Evolutionary conservation across 1,140 invertebrate genomes (phyloP).

Genomic region (Drosophila malerkotliana): DNA sequence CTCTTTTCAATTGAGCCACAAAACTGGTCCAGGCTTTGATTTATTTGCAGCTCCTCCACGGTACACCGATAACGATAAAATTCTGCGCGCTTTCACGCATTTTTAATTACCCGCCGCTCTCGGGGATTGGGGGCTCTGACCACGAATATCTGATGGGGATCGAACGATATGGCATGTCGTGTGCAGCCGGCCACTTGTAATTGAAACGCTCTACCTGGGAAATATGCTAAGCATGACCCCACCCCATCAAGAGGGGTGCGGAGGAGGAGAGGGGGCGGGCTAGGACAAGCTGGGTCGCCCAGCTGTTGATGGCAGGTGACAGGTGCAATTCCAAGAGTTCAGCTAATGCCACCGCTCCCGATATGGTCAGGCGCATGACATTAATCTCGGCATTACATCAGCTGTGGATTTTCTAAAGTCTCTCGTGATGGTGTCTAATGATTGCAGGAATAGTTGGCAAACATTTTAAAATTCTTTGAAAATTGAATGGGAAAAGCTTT

Average conservation of each 20-base stretch:
- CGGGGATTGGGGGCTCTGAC: not conserved
- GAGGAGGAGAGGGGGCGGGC: not conserved
- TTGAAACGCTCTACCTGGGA: conserved; percentile 63
- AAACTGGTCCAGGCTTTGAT: conserved; percentile 76
- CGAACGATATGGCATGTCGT: conserved; percentile 44
- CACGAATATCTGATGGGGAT: conserved; percentile 18
- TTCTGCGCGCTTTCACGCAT: conserved; percentile 72
- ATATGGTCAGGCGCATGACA: conserved; percentile 49
- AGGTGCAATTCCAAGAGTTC: conserved; percentile 54
- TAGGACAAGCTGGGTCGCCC: not conserved
- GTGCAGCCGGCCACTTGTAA: conserved; percentile 55
- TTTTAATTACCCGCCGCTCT: conserved; percentile 59
- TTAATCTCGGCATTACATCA: conserved; percentile 72
- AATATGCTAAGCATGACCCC: conserved; percentile 70
- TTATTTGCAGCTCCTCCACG: conserved; percentile 61
- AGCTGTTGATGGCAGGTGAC: conserved; percentile 55
- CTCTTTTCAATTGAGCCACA: conserved; percentile 63
- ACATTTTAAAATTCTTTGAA: not conserved
- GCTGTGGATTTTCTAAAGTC: conserved; percentile 16
- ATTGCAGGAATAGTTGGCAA: not conserved
- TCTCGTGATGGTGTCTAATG: conserved; percentile 8
- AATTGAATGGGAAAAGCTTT: not conserved
- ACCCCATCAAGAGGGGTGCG: conserved; percentile 16
- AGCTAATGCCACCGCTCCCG: conserved; percentile 9
- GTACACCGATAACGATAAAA: conserved; percentile 50